Percentiles rank a stretch among this genome's conserved stretches.
Conservation (phyloP, 2,113 vertebrate species). For the Gavialis gangeticus region DNA sequence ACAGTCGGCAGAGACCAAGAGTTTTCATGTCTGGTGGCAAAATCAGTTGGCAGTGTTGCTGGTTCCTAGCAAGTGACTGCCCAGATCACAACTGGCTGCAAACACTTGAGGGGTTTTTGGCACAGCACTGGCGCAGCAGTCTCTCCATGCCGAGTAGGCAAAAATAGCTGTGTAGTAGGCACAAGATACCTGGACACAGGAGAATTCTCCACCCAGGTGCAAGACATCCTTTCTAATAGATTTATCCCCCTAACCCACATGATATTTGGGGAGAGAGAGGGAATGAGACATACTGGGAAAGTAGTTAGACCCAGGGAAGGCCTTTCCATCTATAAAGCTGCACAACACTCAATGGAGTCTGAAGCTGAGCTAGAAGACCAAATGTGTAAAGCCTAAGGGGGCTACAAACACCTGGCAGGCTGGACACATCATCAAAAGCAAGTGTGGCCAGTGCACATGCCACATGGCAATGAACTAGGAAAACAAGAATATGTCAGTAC, state of each 20-base stretch:
- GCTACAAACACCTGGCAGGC: not conserved
- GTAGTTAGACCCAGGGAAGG: rapidly evolving
- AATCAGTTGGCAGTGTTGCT: not conserved
- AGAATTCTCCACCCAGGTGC: not conserved
- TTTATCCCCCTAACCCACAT: not conserved
- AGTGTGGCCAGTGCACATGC: not conserved
- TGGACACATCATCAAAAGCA: not conserved
- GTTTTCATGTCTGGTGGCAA: not conserved
- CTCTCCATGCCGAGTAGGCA: not conserved
- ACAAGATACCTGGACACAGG: not conserved
- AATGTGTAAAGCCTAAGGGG: not conserved
- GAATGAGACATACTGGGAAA: not conserved
- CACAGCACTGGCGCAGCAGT: not conserved
- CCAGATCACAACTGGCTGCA: not conserved
- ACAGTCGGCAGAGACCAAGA: not conserved
- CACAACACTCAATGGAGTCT: not conserved
- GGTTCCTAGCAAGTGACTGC: not conserved
- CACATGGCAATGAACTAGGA: not conserved
- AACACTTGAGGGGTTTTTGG: not conserved
- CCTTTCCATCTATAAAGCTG: not conserved
- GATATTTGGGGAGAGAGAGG: not conserved
- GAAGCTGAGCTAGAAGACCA: not conserved
- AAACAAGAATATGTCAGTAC: not conserved
- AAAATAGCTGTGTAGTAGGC: not conserved
- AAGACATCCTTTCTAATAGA: not conserved